Evolutionary conservation across 1,140 invertebrate genomes (phyloP).

Genomic region (Lepidostoma basale): DNA sequence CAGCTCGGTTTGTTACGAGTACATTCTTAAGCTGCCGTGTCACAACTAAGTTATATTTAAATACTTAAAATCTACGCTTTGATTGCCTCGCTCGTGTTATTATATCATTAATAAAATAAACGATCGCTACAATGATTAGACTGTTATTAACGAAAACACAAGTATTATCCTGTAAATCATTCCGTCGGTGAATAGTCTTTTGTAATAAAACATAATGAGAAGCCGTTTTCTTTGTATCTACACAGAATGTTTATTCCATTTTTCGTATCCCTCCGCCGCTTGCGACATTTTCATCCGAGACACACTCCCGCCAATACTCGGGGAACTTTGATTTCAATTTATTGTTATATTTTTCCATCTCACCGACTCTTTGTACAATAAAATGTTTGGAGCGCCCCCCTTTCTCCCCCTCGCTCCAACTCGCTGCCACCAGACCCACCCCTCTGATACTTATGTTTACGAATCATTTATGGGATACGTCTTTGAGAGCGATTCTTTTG

Average conservation of each 20-base stretch:
- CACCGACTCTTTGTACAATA: conserved; percentile 4
- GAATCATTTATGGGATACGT: conserved; percentile 27
- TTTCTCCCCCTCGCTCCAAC: background rate
- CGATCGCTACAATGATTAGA: no score
- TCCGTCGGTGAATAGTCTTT: background rate
- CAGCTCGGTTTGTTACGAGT: no score
- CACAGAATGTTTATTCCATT: background rate
- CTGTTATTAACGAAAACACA: no score
- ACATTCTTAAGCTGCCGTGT: no score
- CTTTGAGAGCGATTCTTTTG: conserved; percentile 25
- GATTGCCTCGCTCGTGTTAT: no score
- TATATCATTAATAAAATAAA: no score
- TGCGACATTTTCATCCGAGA: conserved; percentile 27
- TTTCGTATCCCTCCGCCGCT: background rate
- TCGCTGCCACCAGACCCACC: background rate
- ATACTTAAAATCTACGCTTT: no score
- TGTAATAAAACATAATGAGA: background rate
- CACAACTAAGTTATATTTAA: no score
- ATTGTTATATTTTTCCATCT: conserved; percentile 34
- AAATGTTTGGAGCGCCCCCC: conserved; percentile 12
- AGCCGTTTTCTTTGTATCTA: background rate
- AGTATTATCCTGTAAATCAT: no score
- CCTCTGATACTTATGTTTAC: background rate
- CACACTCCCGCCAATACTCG: background rate
- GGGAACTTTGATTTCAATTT: conserved; percentile 31